Evolutionary conservation across 1,140 invertebrate species (phyloP).

Genomic region (Drosophila cardini): DNA sequence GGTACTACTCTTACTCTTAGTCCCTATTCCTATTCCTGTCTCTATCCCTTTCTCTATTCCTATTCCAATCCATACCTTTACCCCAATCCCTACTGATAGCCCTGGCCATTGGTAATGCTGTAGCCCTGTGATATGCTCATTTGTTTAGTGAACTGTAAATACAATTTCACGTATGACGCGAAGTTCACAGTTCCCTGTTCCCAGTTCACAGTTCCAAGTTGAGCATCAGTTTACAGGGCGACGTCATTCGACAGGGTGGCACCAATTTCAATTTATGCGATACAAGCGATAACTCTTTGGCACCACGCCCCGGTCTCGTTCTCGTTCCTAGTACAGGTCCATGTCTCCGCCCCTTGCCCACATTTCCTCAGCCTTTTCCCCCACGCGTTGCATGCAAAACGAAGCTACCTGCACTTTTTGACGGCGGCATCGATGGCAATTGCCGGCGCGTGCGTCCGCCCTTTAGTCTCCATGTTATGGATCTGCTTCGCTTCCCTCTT

Average conservation of each 20-base stretch:
- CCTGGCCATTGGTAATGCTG: conserved; percentile 28
- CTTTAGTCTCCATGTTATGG: not conserved
- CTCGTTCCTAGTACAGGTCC: too few species aligned
- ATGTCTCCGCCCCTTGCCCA: not conserved
- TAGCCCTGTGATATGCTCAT: conserved; percentile 58
- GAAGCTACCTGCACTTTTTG: conserved; percentile 49
- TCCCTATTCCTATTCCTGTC: not conserved
- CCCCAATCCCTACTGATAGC: conserved; percentile 4
- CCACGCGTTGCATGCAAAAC: conserved; percentile 50
- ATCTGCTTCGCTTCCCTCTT: not conserved
- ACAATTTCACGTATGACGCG: conserved; percentile 62
- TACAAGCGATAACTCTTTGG: conserved; percentile 67
- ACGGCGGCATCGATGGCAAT: conserved; percentile 32
- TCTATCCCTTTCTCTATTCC: not conserved
- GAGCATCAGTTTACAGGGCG: conserved; percentile 24
- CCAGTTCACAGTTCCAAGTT: not conserved
- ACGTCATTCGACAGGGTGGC: conserved; percentile 38
- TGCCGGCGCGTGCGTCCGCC: conserved; percentile 42
- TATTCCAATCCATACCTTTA: not conserved
- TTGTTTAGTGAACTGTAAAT: conserved; percentile 76
- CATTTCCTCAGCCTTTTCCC: not conserved
- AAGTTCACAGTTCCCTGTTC: conserved; percentile 1
- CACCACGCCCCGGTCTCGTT: not conserved
- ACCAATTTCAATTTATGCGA: conserved; percentile 71
- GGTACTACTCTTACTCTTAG: not conserved